phyloP scores from a whole-genome alignment of 2,888 invertebrate genomes.

The Dryocosmus kuriphilus region DNA sequence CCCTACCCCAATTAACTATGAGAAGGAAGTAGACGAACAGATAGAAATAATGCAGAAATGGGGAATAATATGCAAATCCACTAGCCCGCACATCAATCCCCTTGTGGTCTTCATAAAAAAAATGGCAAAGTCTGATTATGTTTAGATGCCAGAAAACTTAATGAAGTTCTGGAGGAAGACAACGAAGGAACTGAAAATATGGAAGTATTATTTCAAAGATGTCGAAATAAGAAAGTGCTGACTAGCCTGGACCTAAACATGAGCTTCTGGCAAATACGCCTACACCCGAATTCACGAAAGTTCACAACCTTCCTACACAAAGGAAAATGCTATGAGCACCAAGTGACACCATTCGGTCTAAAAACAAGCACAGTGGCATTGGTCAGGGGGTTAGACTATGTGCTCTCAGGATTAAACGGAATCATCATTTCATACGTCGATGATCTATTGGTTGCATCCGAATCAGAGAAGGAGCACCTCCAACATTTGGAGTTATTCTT shows the following conservation, averaged over 20 bases:
- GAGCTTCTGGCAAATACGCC: no score
- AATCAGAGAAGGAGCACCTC: constrained; percentile 19
- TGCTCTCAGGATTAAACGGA: constrained; percentile 1
- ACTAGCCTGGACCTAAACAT: neutral
- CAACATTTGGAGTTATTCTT: constrained; percentile 51
- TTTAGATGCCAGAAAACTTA: neutral
- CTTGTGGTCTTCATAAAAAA: neutral
- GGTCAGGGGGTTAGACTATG: constrained; percentile 24
- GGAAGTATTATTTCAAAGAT: neutral
- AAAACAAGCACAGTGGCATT: no score
- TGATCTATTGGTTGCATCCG: constrained; percentile 39
- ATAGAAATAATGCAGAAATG: neutral
- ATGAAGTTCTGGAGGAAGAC: neutral
- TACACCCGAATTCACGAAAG: no score
- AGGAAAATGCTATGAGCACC: no score
- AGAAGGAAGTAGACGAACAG: neutral
- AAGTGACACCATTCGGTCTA: no score
- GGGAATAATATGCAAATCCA: neutral
- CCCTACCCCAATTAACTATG: neutral
- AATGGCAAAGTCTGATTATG: neutral
- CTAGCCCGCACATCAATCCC: neutral
- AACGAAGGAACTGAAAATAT: neutral
- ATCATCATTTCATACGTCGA: constrained; percentile 44
- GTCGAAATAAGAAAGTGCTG: neutral
- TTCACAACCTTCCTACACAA: no score